Evolutionary conservation across 2,888 invertebrate genomes (phyloP), one percentile per base, ranked within the genome.

Genomic region (Stegana nigrithorax): DNA sequence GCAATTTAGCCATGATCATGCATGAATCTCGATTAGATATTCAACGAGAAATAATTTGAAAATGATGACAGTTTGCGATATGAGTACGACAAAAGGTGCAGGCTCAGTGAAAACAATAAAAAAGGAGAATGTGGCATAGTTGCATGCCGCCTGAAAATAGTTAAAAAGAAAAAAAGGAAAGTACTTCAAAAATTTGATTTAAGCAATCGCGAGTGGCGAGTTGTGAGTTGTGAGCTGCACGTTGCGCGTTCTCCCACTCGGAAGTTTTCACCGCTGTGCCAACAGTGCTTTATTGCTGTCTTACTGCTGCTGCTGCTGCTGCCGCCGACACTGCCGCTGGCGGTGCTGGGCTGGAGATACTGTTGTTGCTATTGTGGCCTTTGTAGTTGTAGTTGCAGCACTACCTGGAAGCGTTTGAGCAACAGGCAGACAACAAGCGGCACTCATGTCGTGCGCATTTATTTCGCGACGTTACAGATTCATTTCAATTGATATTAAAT

Each of bases 11-110:
- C 75, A 80, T 82, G 84, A 84, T 84, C 84, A 84, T 84, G 84
- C 84, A 85, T 84, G 84, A 82, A 83, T 85, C 83, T 83, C 83
- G 85, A 85, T 85, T 85, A 85, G 85, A 85, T 85, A 84, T 85
- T 84, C 85, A 83, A 84, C 84, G 83, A 84, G 83, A 85, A 85
- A 85, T 85, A 85, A 85, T 85, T 85, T 85, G 85, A 85, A 85
- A 84, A 85, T 85, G 85, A 85, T 85, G 85, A 85, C 85, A 85
- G 85, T 85, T 81, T 69, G 78, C 82, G 84, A 84, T 84, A 83
- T 73, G 80, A 73, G 67, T 59, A 68, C 67, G 63, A 65, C 64
- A 63, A 66, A 65, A 68, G 12, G 50, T n/a, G 56, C 42, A 67
- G 62, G 63, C 59, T 36, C 39, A 59, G 39, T 53, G 27, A 59